Evolutionary conservation across 2,888 invertebrate genomes (phyloP), one percentile per base, ranked within the genome.

Genomic region (Drosophila merina): DNA sequence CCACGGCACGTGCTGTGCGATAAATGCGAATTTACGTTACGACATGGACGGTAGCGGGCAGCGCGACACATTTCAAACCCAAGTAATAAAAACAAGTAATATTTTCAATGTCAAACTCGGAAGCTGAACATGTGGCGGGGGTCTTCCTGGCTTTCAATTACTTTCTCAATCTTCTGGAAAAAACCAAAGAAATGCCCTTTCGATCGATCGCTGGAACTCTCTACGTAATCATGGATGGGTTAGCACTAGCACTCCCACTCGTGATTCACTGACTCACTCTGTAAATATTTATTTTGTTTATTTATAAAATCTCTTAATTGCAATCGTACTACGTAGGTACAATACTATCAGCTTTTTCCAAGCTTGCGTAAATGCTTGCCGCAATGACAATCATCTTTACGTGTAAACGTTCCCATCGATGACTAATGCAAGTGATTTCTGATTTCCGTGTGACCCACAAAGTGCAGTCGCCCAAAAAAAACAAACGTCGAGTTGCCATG

Each of bases 351-450:
- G 68, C 57, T 12, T 45, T 12, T 45, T 31, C 44, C 48, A 5
- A 28, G 42, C 42, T 69, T 47, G 63, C 48, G 72, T 75, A 72
- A 80, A 79, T 79, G 82, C 69, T 69, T 79, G 82, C 69, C 72
- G 14, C 36, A 36, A 48, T 69, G 52, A 69, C 58, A 68, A 69
- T 68, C 70, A 58, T 66, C 64, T 64, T 63, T 64, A 63, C 63
- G 63, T 63, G 63, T 58, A 58, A 52, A 36, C 20, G 50, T 51
- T 54, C 45, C 52, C 42, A 14, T 12, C 47, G 68, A 81, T 81
- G 80, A 81, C 86, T 81, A 81, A 86, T 81, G 80, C 80, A 86
- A 77, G 86, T 86, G 86, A 80, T 81, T 86, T 81, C 63, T 86
- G 86, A 80, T 81, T 86, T 81, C 63, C 70, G 72, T 70, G 70